Evolutionary conservation across 2,888 invertebrate genomes (phyloP), one percentile per base, ranked within the genome.

Genomic region (Andrena dorsata): DNA sequence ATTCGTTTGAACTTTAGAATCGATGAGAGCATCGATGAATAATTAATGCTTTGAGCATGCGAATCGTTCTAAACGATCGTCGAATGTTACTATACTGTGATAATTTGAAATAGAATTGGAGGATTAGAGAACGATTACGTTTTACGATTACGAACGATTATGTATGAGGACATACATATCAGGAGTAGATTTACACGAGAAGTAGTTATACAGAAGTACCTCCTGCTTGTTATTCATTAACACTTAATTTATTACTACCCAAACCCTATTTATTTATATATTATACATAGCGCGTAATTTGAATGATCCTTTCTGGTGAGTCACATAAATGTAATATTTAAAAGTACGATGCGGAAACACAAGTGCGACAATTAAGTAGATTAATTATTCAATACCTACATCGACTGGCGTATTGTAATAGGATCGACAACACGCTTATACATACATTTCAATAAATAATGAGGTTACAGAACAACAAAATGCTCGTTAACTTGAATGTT

Each of bases 401-500:
- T 66, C 13, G 7, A 1, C 10, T 28, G 20, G 16, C 30, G 66
- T 51, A 26, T 53, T 61, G 47, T 61, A 76, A 51, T 3, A 10
- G 41, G 8, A 47, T 61, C 35, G 53, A 51, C 68, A 63, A 20
- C 28, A 63, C 5, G 7, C 1, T 77, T 41, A 58, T 23, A 49
- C 23, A 26, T 80, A 51, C 32, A 56, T 13, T 68, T 41, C 56
- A 87, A 82, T 84, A 83, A 79, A 87, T 28, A 73, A 73, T 56
- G 10, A 72, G 61, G 53, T 78, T 80, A 74, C 41, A 32, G 32
- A 82, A 81, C 35, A 35, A 64, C 26, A 61, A 60, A 61, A 65
- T 41, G 65, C 61, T 76, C 81, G 73, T 79, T 80, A 76, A 76
- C 64, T 89, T 86, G 80, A 82, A 76, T 88, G 87, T 84, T 76